These are phyloP conservation scores for Kryptolebias ocellatus DNA, from an alignment of 2,797 vertebrate species.

Conservation along the genomic window DNA sequence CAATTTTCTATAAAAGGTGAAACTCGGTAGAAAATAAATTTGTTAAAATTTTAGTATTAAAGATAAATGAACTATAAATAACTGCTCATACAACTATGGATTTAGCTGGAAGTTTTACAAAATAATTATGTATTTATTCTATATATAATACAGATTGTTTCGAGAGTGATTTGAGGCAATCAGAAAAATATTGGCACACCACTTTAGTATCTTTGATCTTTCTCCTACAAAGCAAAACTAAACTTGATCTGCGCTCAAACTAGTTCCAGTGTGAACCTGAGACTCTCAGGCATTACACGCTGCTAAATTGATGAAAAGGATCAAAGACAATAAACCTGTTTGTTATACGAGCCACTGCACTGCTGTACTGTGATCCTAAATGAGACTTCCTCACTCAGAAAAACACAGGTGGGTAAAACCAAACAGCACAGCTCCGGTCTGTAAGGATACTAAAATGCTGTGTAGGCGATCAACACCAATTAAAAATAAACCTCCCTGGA, in stretches of 20 bases:
- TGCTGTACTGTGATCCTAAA: conserved; percentile 49
- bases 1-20: no score
- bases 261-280: conserved; percentile 41
- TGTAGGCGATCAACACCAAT: not conserved
- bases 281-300: conserved; percentile 26
- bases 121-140: not conserved
- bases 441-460: conserved; percentile 26
- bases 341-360: conserved; percentile 48
- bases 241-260: conserved; percentile 43
- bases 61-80: no score
- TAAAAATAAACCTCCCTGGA: conserved; percentile 16
- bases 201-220: conserved; percentile 11
- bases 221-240: conserved; percentile 28
- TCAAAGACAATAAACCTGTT: conserved; percentile 46
- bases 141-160: not conserved
- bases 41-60: no score
- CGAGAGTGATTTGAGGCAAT: not conserved
- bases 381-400: conserved; percentile 25
- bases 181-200: conserved; percentile 6
- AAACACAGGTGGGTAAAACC: conserved; percentile 22
- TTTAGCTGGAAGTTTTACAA: not conserved
- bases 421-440: conserved; percentile 7
- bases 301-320: conserved; percentile 41
- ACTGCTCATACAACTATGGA: no score
- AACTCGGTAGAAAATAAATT: no score